Evolutionary conservation across 1,140 invertebrate genomes (phyloP).

Genomic region (Condylostylus longicornis): DNA sequence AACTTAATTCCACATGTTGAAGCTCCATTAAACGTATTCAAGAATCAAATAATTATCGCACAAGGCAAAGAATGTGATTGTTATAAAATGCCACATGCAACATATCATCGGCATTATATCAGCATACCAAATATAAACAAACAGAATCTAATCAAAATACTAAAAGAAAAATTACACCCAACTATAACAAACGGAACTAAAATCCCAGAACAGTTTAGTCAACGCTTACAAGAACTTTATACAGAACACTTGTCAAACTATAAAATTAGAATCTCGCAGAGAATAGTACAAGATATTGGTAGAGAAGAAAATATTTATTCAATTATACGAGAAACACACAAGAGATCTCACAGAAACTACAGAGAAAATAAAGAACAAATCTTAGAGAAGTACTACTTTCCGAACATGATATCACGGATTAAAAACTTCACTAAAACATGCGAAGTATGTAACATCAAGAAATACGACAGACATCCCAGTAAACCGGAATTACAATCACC

Average conservation of each 20-base stretch:
- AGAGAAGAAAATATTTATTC: background rate
- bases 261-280: slow-evolving; percentile 7
- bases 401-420: slow-evolving; percentile 2
- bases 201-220: slow-evolving; percentile 1
- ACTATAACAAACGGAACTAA: slow-evolving; percentile 6
- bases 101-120: background rate
- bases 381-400: slow-evolving; percentile 7
- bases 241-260: slow-evolving; percentile 4
- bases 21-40: slow-evolving; percentile 4
- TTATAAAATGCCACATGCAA: slow-evolving; percentile 2
- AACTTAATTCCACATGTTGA: slow-evolving; percentile 3
- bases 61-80: background rate
- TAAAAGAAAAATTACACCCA: slow-evolving; percentile 3
- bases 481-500: slow-evolving; percentile 3
- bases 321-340: slow-evolving; percentile 4
- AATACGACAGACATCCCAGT: slow-evolving; percentile 7
- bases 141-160: background rate
- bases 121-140: background rate
- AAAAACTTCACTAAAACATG: slow-evolving; percentile 4
- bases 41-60: slow-evolving; percentile 2
- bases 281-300: slow-evolving; percentile 4
- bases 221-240: slow-evolving; percentile 4
- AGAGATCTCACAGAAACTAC: slow-evolving; percentile 5
- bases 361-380: slow-evolving; percentile 7
- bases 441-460: slow-evolving; percentile 4